Conservation (phyloP, 2,797 vertebrate genomes). For the Tinamus major region DNA sequence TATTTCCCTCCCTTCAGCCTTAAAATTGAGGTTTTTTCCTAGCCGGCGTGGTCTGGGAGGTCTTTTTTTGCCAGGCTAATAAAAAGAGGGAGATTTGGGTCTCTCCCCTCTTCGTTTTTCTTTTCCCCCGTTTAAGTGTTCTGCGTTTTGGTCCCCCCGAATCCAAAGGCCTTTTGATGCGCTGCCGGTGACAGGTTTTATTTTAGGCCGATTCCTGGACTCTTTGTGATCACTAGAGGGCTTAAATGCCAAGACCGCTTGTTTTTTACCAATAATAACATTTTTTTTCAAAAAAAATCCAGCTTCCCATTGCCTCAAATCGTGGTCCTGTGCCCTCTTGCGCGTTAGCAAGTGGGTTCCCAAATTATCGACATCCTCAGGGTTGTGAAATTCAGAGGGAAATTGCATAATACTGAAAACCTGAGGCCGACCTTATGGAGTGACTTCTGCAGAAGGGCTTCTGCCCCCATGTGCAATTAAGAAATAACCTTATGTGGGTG, state of each 20-base stretch:
- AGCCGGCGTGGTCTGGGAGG: neutral
- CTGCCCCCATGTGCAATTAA: constrained; percentile 13
- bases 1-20: neutral
- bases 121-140: neutral
- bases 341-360: neutral
- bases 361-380: neutral
- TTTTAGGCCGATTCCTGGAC: neutral
- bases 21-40: neutral
- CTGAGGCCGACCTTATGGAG: neutral
- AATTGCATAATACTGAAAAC: accelerated
- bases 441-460: neutral
- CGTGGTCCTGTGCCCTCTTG: neutral
- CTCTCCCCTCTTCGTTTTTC: neutral
- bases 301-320: neutral
- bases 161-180: neutral
- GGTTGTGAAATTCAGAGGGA: neutral
- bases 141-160: constrained; percentile 3
- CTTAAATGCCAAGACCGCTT: constrained; percentile 1
- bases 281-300: neutral
- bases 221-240: constrained; percentile 20
- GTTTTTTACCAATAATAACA: neutral
- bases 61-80: neutral
- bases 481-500: neutral
- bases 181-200: neutral
- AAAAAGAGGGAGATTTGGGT: neutral